Conservation (phyloP, 2,888 invertebrate species). For the Amphimallon solstitiale region DNA sequence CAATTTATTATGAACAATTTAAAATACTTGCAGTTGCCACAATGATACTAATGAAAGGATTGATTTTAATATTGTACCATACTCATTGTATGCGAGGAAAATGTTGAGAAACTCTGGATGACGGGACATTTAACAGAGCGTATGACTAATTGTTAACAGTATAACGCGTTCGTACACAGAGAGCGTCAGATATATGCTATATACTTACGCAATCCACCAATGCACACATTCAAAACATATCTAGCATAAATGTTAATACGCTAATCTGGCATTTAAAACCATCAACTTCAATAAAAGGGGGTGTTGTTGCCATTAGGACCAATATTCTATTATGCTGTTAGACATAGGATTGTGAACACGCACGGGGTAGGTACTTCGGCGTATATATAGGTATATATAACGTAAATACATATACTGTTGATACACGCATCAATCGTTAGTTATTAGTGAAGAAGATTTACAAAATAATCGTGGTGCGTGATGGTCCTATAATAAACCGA, state of each 20-base stretch:
- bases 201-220: constrained; percentile 55
- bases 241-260: constrained; percentile 63
- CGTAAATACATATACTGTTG: too few species aligned
- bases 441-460: too few species aligned
- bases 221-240: constrained; percentile 60
- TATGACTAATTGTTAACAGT: constrained; percentile 55
- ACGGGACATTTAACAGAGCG: constrained; percentile 50
- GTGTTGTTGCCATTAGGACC: constrained; percentile 40
- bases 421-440: too few species aligned
- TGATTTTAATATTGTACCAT: too few species aligned
- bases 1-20: too few species aligned
- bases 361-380: too few species aligned
- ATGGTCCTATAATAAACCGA: too few species aligned
- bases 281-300: constrained; percentile 54
- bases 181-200: constrained; percentile 52
- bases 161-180: constrained; percentile 51
- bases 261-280: constrained; percentile 62
- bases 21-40: too few species aligned
- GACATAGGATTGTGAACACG: not conserved
- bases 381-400: too few species aligned
- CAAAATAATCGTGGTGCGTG: too few species aligned
- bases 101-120: constrained; percentile 43
- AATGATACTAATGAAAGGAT: too few species aligned
- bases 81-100: not conserved
- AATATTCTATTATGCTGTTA: constrained; percentile 41